These are phyloP conservation scores for Cinara cedri DNA, from an alignment of 2,888 invertebrate species.

Conservation along the genomic window DNA sequence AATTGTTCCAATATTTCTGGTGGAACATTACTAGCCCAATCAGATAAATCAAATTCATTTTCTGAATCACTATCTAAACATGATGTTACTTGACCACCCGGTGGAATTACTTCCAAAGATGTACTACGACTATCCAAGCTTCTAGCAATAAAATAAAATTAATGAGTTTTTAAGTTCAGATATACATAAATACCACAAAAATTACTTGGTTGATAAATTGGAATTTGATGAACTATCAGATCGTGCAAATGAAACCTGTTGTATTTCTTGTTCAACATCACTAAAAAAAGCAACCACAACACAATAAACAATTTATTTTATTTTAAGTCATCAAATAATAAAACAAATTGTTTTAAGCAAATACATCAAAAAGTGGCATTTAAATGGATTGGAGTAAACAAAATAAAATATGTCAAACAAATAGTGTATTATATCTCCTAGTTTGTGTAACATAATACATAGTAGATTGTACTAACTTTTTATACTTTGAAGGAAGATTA, in stretches of 20 bases:
- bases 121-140: conserved; percentile 77
- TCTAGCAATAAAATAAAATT: conserved; percentile 62
- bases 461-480: conserved; percentile 51
- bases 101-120: conserved; percentile 72
- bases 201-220: conserved; percentile 66
- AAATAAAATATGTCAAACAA: too few species aligned
- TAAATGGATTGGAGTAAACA: too few species aligned
- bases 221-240: conserved; percentile 77
- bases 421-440: too few species aligned
- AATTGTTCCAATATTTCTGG: conserved; percentile 76
- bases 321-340: too few species aligned
- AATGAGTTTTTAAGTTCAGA: neutral
- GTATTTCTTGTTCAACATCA: conserved; percentile 71
- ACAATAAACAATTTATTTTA: conserved; percentile 28
- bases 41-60: conserved; percentile 74
- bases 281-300: conserved; percentile 63
- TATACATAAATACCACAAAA: neutral
- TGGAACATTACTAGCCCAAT: conserved; percentile 79
- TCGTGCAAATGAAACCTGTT: conserved; percentile 59
- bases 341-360: too few species aligned
- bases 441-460: neutral
- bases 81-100: conserved; percentile 59
- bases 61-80: conserved; percentile 69
- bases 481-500: conserved; percentile 67
- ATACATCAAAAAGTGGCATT: too few species aligned